These are phyloP conservation scores for Sympetrum striolatum DNA, from an alignment of 2,888 invertebrate species.

Conservation along the genomic window DNA sequence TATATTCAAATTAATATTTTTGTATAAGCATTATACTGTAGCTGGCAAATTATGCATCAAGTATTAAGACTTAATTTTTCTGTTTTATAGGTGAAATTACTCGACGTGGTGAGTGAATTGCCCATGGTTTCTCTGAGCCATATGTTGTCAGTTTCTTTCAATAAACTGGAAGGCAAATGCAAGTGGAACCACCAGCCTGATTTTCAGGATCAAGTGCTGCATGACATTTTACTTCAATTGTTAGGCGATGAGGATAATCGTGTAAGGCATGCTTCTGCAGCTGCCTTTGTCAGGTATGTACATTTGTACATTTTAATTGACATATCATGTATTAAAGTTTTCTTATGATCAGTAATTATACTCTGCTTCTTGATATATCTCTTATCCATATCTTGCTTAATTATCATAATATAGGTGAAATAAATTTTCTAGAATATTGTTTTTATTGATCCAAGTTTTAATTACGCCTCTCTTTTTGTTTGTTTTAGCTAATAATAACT, in stretches of 20 bases:
- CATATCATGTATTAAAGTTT: no score
- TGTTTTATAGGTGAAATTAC: constrained; percentile 66
- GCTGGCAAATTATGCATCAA: no score
- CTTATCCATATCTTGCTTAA: no score
- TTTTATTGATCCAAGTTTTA: no score
- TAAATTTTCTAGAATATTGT: no score
- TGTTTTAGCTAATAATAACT: no score
- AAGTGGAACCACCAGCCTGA: constrained; percentile 53
- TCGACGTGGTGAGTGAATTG: constrained; percentile 68
- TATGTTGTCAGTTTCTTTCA: background rate
- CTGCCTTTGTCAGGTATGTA: constrained; percentile 69
- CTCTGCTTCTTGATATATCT: no score
- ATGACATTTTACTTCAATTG: constrained; percentile 69
- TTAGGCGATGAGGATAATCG: constrained; percentile 79
- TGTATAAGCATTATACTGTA: no score
- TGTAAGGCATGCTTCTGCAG: constrained; percentile 75
- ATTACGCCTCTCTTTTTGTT: no score
- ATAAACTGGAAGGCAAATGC: background rate
- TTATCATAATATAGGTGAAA: no score
- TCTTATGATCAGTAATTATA: no score
- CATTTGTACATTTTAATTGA: background rate
- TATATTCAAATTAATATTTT: no score
- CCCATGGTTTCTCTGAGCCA: constrained; percentile 63
- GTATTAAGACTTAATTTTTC: background rate
- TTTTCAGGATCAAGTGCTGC: constrained; percentile 68